Evolutionary conservation across 2,888 invertebrate species (phyloP).

Genomic region (Sialis lutaria): DNA sequence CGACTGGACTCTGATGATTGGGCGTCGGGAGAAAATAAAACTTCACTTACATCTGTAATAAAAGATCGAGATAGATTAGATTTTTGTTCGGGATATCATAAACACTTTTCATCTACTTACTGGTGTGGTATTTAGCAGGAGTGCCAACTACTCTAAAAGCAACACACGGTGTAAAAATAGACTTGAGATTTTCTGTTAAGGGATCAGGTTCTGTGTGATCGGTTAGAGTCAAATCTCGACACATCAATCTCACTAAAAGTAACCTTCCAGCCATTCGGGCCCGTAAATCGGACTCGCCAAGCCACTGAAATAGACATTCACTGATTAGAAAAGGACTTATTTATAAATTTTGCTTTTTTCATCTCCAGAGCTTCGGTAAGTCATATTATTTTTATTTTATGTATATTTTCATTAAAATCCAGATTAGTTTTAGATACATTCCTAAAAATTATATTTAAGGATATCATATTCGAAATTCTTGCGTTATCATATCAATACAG

Average conservation of each 20-base stretch:
- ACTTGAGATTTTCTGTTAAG: conserved; percentile 21
- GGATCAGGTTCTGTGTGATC: conserved; percentile 19
- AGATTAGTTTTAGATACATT: no score
- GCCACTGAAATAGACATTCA: conserved; percentile 43
- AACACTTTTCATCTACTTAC: conserved; percentile 26
- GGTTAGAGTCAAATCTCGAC: conserved; percentile 42
- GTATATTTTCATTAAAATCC: no score
- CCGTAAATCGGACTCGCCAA: conserved; percentile 61
- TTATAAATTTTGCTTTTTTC: no score
- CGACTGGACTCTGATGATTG: conserved; percentile 33
- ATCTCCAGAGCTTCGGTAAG: no score
- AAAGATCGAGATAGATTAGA: not conserved
- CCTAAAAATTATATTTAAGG: no score
- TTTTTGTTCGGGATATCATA: not conserved
- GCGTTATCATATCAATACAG: no score
- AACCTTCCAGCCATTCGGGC: conserved; percentile 64
- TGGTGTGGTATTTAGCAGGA: conserved; percentile 43
- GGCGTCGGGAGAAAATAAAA: conserved; percentile 52
- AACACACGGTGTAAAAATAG: conserved; percentile 68
- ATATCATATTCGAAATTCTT: no score
- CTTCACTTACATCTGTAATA: conserved; percentile 58
- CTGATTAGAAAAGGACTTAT: no score
- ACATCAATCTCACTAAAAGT: conserved; percentile 61
- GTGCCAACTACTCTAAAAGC: conserved; percentile 74
- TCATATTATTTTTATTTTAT: no score